Evolutionary conservation across 1,140 invertebrate genomes (phyloP), one percentile per base, ranked within the genome.

Genomic region (Sitobion miscanthi): DNA sequence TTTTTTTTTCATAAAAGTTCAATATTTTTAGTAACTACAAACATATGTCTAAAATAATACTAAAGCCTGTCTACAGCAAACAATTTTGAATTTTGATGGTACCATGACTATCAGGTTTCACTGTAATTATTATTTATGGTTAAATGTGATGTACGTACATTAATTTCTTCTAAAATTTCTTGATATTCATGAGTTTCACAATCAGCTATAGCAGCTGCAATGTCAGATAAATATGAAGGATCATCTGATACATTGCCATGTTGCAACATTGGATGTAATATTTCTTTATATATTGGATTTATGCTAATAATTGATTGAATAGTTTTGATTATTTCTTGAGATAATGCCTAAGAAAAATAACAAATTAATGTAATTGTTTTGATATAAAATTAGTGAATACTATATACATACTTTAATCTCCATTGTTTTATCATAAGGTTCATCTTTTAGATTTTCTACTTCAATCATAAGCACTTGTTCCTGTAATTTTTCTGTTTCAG

Each of bases 221-320:
- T 96, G 96, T 99, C 99, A 94, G 98, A 98, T 23, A 99, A 96
- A 95, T 99, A 99, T 42, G 99, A 98, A n/a, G 99, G 99, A 96
- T 99, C 99, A 95, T 99, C 99, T 45, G 99, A 98, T 35, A 99
- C 98, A 95, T 99, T 98, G 11, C 98, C 98, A 95, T 99, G 98
- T 95, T 99, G 98, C 94, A 99, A 96, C 97, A 99, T 98, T 96
- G 99, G 98, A 95, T 98, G 98, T 7, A 99, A 96, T 86, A 97
- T 98, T 95, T 98, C 97, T 94, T 98, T 96, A 95, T 99, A 99
- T 47, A 99, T 95, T 6, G 99, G 98, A 96, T 99, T 99, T 96
- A 99, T 96, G 93, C 97, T 97, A 93, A 99, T 99, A 94, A 99
- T 99, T 95, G 99, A 99, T 89, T 98, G 96, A 88, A 99, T 99